A percentile compares a stretch with the other conserved stretches of the same genome.
Evolutionary conservation across 2,888 invertebrate species (phyloP).

Genomic region (Endotricha flammealis): DNA sequence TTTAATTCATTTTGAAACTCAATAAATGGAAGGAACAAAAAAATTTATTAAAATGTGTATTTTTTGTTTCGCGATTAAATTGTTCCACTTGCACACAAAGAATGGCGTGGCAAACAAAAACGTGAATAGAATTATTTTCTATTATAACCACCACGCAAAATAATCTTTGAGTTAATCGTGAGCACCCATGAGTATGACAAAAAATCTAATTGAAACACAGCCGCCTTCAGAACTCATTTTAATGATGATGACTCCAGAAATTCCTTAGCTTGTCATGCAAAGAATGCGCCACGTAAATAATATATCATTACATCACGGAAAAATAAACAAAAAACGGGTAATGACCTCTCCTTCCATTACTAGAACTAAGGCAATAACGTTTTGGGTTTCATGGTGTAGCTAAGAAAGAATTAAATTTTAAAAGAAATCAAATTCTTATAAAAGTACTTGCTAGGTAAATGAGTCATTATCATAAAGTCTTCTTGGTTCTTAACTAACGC

Average conservation of each 20-base stretch:
- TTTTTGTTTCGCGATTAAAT: too few species aligned
- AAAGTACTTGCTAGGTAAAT: too few species aligned
- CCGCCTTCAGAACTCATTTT: conserved; percentile 34
- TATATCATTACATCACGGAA: conserved; percentile 50
- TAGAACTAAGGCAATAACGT: conserved; percentile 15
- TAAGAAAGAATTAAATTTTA: too few species aligned
- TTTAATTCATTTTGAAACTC: too few species aligned
- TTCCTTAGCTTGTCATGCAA: conserved; percentile 46
- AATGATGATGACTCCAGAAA: conserved; percentile 57
- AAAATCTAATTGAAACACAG: conserved; percentile 38
- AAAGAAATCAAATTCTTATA: too few species aligned
- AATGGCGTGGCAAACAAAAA: neutral
- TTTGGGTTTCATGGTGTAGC: conserved; percentile 35
- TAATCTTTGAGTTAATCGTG: conserved; percentile 26
- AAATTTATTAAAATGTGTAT: too few species aligned
- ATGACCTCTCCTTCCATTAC: conserved; percentile 30
- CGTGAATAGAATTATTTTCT: conserved; percentile 1
- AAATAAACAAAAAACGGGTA: conserved; percentile 32
- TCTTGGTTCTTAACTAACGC: too few species aligned
- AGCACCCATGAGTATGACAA: conserved; percentile 33
- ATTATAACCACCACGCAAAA: conserved; percentile 16
- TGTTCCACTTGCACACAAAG: neutral
- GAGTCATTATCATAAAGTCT: too few species aligned
- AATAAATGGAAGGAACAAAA: too few species aligned
- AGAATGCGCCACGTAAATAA: conserved; percentile 58